Conservation (phyloP, 2,888 invertebrate genomes). For the Leptopilina syphax region DNA sequence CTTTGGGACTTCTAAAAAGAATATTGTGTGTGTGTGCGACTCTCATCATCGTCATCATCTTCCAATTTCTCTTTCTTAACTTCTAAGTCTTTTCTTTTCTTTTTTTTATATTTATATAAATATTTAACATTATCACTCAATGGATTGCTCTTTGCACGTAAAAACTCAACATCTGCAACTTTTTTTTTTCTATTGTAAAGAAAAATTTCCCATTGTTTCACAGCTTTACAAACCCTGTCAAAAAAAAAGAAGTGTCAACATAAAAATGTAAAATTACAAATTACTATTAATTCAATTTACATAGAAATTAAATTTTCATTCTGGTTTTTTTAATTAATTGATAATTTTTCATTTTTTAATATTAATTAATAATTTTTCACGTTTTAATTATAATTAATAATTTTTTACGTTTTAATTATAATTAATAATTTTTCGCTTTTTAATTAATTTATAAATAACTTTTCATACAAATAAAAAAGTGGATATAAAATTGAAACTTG, state of each 20-base stretch:
- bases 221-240: neutral
- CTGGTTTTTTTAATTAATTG: too few species aligned
- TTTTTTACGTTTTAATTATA: too few species aligned
- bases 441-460: neutral
- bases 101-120: slow-evolving; percentile 37
- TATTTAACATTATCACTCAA: slow-evolving; percentile 56
- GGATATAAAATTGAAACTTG: neutral
- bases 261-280: too few species aligned
- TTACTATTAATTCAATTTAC: too few species aligned
- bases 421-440: too few species aligned
- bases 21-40: slow-evolving; percentile 50
- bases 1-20: slow-evolving; percentile 69
- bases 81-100: slow-evolving; percentile 12
- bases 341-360: too few species aligned
- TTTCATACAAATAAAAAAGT: neutral
- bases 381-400: too few species aligned
- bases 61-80: slow-evolving; percentile 19
- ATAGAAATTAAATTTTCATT: neutral
- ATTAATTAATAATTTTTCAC: too few species aligned
- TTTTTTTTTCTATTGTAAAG: neutral
- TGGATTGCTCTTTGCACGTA: slow-evolving; percentile 52
- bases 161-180: neutral
- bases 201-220: neutral
- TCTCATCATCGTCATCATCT: slow-evolving; percentile 12
- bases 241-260: neutral